Evolutionary conservation across 2,797 vertebrate genomes (phyloP), one percentile per base, ranked within the genome.

Genomic region (Lutjanus argentimaculatus): DNA sequence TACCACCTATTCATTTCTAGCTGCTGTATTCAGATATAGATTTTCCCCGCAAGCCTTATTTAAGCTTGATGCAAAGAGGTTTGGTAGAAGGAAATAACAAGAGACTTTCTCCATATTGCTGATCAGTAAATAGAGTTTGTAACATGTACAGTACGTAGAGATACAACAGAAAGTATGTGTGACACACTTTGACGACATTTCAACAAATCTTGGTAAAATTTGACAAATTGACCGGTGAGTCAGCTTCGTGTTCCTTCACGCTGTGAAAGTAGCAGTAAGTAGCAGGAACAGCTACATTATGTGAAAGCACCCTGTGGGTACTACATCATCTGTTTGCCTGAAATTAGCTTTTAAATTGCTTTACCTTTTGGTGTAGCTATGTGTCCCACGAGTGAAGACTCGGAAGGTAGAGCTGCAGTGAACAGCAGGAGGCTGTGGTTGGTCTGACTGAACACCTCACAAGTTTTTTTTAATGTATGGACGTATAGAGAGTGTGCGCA

Each of bases 331-430:
- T 59, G 42, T 70, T 72, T 72, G 22, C 52, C 56, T 65, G 56
- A 61, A 79, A 81, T 73, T 42, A 68, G 69, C n/a, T 79, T 84
- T 77, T 63, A 40, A 75, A 63, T 63, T 62, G 45, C 51, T 61
- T 70, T 51, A n/a, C n/a, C 14, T 52, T 42, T 57, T 52, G 22
- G 6, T 75, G 42, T 52, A 22, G 14, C 48, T 69, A 52, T 71
- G 10, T 59, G 48, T 70, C 67, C 59, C 40, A 8, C 7, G 48
- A 78, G 71, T 40, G 30, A 36, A 67, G 36, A 67, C 61, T 17
- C 16, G n/a, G 61, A 16, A 25, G 45, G 4, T 19, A n/a, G 8
- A 1, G 8, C 52, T 58, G 61, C 74, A 70, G 64, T 72, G 75
- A 69, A 36, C 53, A 79, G 56, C 51, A 55, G 64, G n/a, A 10